phyloP scores from a whole-genome alignment of 1,140 invertebrate species.

The Melipona quadrifasciata region DNA sequence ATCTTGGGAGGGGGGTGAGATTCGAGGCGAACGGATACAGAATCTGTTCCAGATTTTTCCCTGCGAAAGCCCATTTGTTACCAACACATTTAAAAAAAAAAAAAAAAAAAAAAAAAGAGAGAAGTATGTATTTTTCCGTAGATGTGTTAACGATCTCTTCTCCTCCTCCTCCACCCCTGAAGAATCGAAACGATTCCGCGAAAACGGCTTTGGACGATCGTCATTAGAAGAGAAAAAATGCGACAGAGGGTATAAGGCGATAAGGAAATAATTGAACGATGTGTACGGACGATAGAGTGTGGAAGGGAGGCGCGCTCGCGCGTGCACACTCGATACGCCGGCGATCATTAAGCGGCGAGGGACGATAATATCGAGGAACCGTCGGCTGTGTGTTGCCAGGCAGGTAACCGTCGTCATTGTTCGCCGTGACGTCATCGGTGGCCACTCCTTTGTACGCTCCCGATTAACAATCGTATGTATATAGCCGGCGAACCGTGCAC shows the following conservation, averaged over 20 bases:
- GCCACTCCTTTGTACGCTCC: slow-evolving; percentile 50
- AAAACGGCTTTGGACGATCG: neutral
- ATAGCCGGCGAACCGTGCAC: neutral
- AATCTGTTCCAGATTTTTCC: neutral
- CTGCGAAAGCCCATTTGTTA: too few species aligned
- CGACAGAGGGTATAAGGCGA: neutral
- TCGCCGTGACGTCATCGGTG: slow-evolving; percentile 43
- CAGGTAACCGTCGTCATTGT: slow-evolving; percentile 36
- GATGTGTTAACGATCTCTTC: too few species aligned
- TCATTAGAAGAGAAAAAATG: neutral
- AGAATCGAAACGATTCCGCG: neutral
- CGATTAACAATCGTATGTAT: slow-evolving; percentile 47
- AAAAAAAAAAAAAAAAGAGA: too few species aligned
- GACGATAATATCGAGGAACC: slow-evolving; percentile 33
- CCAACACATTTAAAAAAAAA: too few species aligned
- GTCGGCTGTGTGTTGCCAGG: slow-evolving; percentile 3
- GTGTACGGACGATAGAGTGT: neutral
- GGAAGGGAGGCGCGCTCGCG: neutral
- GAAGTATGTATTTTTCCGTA: too few species aligned
- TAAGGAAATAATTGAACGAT: slow-evolving; percentile 34
- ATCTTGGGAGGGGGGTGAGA: neutral
- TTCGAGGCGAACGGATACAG: neutral
- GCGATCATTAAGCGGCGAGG: slow-evolving; percentile 26
- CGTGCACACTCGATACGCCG: neutral
- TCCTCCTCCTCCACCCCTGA: too few species aligned